A percentile compares a stretch with the other conserved stretches of the same genome.
Evolutionary conservation across 2,888 invertebrate species (phyloP).

Genomic region (Strigamia maritima): DNA sequence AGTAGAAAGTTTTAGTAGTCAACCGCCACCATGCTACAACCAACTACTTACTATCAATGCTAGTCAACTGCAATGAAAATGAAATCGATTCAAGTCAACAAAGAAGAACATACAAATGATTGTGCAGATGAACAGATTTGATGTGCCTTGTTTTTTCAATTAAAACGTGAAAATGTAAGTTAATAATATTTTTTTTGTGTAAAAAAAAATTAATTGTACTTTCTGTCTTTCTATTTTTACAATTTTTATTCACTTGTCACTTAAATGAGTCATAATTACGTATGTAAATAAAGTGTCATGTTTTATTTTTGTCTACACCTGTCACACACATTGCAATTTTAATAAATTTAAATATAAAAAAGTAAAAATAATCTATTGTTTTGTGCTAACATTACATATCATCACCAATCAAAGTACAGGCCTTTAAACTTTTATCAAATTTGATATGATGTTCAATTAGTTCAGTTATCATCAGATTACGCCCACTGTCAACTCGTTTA

Average conservation of each 20-base stretch:
- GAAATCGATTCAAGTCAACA: not conserved
- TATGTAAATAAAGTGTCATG: too few species aligned
- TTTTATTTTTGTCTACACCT: too few species aligned
- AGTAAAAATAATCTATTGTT: not conserved
- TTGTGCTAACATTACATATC: not conserved
- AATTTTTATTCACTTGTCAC: too few species aligned
- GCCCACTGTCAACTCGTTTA: not conserved
- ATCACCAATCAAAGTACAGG: not conserved
- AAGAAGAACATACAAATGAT: not conserved
- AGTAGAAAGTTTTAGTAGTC: not conserved
- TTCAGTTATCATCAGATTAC: not conserved
- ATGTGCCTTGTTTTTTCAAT: too few species aligned
- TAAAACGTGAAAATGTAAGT: too few species aligned
- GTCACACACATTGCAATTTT: too few species aligned
- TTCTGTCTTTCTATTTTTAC: too few species aligned
- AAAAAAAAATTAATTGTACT: too few species aligned
- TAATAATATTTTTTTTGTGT: not conserved
- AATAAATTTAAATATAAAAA: not conserved
- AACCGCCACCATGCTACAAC: not conserved
- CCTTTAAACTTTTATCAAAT: constrained; percentile 8
- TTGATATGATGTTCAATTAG: not conserved
- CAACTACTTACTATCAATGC: not conserved
- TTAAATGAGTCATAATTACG: too few species aligned
- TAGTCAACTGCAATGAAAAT: not conserved
- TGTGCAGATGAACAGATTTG: too few species aligned